Evolutionary conservation across 2,797 vertebrate genomes (phyloP).

Genomic region (Lophotriccus pileatus): DNA sequence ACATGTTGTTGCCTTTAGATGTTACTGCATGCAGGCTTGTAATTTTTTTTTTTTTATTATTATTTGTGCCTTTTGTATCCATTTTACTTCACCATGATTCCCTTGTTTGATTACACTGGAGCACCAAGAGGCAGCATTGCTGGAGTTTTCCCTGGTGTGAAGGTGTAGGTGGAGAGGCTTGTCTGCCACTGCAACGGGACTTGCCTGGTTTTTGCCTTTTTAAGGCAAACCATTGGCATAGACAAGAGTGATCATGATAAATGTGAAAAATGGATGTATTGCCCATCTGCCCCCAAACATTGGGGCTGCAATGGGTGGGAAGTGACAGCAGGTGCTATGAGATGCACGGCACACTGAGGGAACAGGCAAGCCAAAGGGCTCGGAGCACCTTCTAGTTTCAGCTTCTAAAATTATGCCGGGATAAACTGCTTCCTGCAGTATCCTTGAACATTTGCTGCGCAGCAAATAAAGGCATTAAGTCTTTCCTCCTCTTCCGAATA

Average conservation of each 20-base stretch:
- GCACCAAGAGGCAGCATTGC: not conserved
- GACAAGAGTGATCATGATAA: not conserved
- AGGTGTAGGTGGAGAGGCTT: not conserved
- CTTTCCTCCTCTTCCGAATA: slow-evolving; percentile 61
- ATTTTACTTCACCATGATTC: not conserved
- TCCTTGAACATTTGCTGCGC: not conserved
- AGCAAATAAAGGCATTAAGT: slow-evolving; percentile 51
- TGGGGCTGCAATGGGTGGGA: not conserved
- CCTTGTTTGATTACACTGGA: not conserved
- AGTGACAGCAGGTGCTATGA: fast-evolving
- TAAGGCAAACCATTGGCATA: not conserved
- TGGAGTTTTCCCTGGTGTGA: not conserved
- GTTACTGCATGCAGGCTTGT: not conserved
- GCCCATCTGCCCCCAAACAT: not conserved
- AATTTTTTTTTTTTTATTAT: not conserved
- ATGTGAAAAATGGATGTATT: not conserved
- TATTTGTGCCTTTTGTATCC: not conserved
- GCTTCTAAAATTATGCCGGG: not conserved
- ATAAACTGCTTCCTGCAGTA: slow-evolving; percentile 18
- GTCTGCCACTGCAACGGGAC: not conserved
- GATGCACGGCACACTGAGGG: fast-evolving
- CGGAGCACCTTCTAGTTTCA: not conserved
- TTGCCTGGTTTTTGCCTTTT: not conserved
- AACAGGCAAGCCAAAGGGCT: not conserved
- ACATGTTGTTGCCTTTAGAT: not conserved